These are phyloP conservation scores for Podargus strigoides DNA, from an alignment of 2,797 vertebrate species.

Conservation along the genomic window DNA sequence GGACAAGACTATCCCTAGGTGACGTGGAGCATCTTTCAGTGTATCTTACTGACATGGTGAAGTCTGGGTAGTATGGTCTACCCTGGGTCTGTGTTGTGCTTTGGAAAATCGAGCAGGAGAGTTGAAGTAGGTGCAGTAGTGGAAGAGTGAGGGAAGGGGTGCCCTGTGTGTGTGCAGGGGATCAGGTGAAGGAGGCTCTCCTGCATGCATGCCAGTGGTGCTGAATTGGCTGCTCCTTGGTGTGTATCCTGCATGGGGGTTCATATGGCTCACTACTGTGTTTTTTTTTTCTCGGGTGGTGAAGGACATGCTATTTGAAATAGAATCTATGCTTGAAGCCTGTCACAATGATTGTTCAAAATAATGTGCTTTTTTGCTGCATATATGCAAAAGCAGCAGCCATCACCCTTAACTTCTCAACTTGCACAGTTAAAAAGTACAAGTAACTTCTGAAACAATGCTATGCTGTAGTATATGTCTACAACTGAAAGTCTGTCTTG, in stretches of 20 bases:
- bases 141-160: background rate
- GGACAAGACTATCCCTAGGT: fast-evolving
- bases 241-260: fast-evolving
- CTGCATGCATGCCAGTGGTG: fast-evolving
- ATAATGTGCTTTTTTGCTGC: background rate
- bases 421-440: background rate
- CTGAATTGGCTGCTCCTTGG: fast-evolving
- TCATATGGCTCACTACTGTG: no score
- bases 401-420: background rate
- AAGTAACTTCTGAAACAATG: background rate
- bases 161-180: fast-evolving
- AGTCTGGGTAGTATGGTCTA: no score
- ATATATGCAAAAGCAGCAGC: background rate
- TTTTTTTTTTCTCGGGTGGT: no score
- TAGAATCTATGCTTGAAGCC: background rate
- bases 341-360: background rate
- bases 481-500: no score
- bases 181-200: background rate
- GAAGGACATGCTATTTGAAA: background rate
- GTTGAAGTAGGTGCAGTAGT: background rate
- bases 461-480: no score
- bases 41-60: background rate
- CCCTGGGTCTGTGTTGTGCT: background rate
- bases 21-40: background rate
- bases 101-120: no score